Base-by-base conservation (phyloP, 2,888 invertebrate species). In the Folsomia manolachei region DNA sequence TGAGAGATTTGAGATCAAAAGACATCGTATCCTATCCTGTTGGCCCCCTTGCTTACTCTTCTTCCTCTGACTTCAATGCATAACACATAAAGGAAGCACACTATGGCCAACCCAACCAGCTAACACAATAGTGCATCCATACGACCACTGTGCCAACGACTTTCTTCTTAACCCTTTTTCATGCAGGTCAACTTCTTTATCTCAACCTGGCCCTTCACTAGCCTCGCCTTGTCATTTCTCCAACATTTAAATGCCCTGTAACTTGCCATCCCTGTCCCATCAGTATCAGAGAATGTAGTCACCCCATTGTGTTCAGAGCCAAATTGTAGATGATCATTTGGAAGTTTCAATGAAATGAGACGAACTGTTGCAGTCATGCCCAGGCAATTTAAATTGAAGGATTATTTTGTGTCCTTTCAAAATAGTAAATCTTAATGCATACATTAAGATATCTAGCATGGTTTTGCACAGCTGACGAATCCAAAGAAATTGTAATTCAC, bases 1-100 rank as follows among this genome's bases (percentile, higher is more conserved):
- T 73, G 7, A 4, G 78, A 80, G 77, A 80, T 76, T 56, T 19
- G 78, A 80, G 77, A 80, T 76, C 77, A 77, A 80, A 78, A 77
- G 79, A 79, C 76, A 73, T 75, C 70, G 70, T 73, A 65, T 68
- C 71, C 70, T 71, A 69, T 65, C n/a, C n/a, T 63, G 63, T 71
- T 69, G 72, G 69, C 71, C 72, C 67, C 72, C 68, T 71, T 63
- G n/a, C 73, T 69, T 67, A 67, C 61, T 71, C 75, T 73, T 67
- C 61, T 70, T 69, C 70, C 27, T 56, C 26, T 63, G 23, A 51
- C 26, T 19, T 25, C 18, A 23, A 26, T 67, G 19, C 24, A 52
- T 52, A n/a, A 19, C 24, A 63, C 24, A 53, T 39, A 18, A n/a
- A n/a, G n/a, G n/a, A n/a, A n/a, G n/a, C 27, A 14, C 2, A 60